These are phyloP conservation scores for Mallateleia sp. DNA, from an alignment of 2,888 invertebrate species.

Conservation along the genomic window DNA sequence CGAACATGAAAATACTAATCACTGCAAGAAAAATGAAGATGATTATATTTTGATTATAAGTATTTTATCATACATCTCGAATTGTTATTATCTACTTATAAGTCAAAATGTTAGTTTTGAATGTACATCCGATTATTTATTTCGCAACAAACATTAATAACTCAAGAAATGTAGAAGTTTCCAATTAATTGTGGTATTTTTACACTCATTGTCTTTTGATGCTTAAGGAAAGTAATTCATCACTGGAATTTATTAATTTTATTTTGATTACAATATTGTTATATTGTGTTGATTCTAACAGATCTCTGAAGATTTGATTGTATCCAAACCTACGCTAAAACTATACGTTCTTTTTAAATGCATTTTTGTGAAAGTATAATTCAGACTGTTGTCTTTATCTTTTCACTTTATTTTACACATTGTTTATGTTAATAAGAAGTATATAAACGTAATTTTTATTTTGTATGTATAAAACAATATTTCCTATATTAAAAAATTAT, in stretches of 20 bases:
- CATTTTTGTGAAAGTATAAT: no score
- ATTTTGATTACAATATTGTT: not conserved
- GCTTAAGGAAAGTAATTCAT: not conserved
- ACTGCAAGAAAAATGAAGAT: constrained; percentile 39
- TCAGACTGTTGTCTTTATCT: no score
- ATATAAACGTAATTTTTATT: no score
- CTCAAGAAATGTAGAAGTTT: constrained; percentile 18
- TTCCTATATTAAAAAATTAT: no score
- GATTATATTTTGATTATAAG: constrained; percentile 44
- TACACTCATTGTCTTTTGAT: not conserved
- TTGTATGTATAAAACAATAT: no score
- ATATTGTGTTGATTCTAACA: not conserved
- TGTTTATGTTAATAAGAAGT: not conserved
- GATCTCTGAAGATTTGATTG: not conserved
- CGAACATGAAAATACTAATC: constrained; percentile 14
- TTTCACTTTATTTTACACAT: no score
- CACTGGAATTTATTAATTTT: not conserved
- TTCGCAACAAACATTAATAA: constrained; percentile 42
- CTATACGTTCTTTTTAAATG: not conserved
- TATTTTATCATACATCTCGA: constrained; percentile 35
- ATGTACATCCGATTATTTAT: constrained; percentile 13
- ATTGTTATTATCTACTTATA: constrained; percentile 39
- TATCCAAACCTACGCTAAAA: not conserved
- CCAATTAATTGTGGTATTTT: constrained; percentile 8
- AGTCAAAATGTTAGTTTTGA: constrained; percentile 36